A percentile compares a stretch with the other conserved stretches of the same genome.
Conservation (phyloP, 2,797 vertebrate species). For the Harpagifer antarcticus region DNA sequence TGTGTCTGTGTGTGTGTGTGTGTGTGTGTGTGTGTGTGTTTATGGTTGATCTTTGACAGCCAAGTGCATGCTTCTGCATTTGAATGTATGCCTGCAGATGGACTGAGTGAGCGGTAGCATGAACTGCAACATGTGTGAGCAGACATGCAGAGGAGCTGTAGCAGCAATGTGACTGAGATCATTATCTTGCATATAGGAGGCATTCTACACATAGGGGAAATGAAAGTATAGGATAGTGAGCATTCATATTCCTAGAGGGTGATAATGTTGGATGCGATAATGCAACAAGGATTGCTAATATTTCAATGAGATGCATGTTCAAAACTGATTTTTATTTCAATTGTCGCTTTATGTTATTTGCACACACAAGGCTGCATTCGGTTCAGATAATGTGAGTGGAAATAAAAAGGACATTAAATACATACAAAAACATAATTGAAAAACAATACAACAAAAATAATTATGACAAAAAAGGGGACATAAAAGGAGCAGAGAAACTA, state of each 20-base stretch:
- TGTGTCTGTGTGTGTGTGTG: constrained; percentile 5
- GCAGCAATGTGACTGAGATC: constrained; percentile 9
- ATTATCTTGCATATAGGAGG: background rate
- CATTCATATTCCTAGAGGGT: background rate
- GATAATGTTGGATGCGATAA: background rate
- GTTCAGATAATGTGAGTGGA: too few relatives aligned
- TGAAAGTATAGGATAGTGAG: background rate
- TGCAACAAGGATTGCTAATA: constrained; percentile 6
- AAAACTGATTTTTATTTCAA: background rate
- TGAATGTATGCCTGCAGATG: constrained; percentile 55
- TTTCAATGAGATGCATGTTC: background rate
- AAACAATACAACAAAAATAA: too few relatives aligned
- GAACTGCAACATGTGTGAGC: constrained; percentile 36
- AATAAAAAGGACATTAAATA: too few relatives aligned
- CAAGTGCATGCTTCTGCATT: constrained; percentile 36
- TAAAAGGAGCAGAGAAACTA: too few relatives aligned
- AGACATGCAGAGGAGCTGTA: constrained; percentile 17
- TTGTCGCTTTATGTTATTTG: too few relatives aligned
- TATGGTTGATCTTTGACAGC: constrained; percentile 40
- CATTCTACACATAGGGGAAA: constrained; percentile 11
- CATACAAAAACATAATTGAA: too few relatives aligned
- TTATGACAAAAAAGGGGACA: too few relatives aligned
- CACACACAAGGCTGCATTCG: too few relatives aligned
- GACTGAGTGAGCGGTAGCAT: constrained; percentile 23
- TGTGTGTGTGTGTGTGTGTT: constrained; percentile 16